Evolutionary conservation across 2,113 vertebrate genomes (phyloP), one percentile per base, ranked within the genome.

Genomic region (Hypomesus transpacificus): DNA sequence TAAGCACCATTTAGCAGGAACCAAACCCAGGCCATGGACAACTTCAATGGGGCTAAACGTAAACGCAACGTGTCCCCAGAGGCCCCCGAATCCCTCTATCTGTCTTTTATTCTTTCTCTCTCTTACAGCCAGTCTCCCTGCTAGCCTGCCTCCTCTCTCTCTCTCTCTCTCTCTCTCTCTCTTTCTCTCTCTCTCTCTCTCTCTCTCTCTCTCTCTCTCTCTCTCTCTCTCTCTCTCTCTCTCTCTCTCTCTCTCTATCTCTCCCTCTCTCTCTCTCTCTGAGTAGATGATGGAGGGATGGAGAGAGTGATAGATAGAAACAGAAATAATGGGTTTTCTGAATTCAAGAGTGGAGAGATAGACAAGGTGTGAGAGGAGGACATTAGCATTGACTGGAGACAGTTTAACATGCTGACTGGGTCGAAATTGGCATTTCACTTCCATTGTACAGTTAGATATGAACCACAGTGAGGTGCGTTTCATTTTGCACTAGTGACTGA

Each of bases 1-100:
- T 91, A 90, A 91, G 83, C 84, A 76, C 88, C 83, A 88, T 89
- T 90, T 87, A 85, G 85, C 78, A 20, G 82, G 79, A 64, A 82
- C 84, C 86, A 79, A 79, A 86, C 76, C 80, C 84, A 64, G 88
- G 75, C 84, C 79, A 73, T 60, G 76, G 86, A 85, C 80, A 80
- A 88, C 87, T 89, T 87, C 87, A 88, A 87, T 87, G 80, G 82
- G 76, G 75, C 78, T 72, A 75, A 90, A 88, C 66, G 75, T 91
- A 89, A 91, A 90, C 83, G 53, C 78, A 18, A 58, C 0, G 39
- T 17, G 83, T 89, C 89, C 85, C 89, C 77, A 69, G 89, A 82
- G 87, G 21, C 21, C 13, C 14, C 65, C 24, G 14, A 46, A 51
- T 52, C 46, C 46, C n/a, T 66, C 65, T 52, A 21, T 17, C 4